Percentiles rank a stretch among this genome's conserved stretches.
Evolutionary conservation across 2,888 invertebrate species (phyloP).

Genomic region (Stenodema calcarata): DNA sequence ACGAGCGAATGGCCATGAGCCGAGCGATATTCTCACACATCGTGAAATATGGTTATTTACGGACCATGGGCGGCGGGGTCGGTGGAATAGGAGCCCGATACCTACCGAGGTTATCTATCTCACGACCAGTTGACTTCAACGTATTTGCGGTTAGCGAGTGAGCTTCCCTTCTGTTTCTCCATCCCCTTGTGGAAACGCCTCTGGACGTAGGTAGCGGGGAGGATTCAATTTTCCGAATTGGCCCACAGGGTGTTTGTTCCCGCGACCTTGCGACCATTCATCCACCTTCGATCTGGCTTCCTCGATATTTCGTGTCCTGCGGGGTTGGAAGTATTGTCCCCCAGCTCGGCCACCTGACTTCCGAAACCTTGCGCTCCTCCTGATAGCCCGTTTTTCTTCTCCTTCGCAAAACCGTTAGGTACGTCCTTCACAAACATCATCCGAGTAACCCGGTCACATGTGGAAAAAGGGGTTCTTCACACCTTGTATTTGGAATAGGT

Average conservation of each 20-base stretch:
- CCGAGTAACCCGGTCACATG: too few species aligned
- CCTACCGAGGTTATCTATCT: constrained; percentile 29
- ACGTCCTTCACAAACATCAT: too few species aligned
- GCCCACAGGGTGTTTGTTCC: constrained; percentile 43
- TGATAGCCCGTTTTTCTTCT: neutral
- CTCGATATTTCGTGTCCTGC: neutral
- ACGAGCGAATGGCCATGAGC: neutral
- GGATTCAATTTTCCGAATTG: constrained; percentile 47
- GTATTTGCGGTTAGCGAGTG: constrained; percentile 14
- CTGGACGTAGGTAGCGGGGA: neutral
- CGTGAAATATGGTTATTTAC: neutral
- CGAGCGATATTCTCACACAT: neutral
- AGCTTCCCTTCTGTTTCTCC: constrained; percentile 9
- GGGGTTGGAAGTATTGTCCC: neutral
- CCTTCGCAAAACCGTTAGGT: neutral
- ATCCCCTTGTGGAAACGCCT: neutral
- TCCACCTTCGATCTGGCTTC: neutral
- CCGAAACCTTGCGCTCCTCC: neutral
- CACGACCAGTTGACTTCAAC: constrained; percentile 30
- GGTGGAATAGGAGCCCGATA: neutral
- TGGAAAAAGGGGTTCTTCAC: too few species aligned
- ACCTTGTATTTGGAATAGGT: too few species aligned
- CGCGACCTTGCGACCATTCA: constrained; percentile 40
- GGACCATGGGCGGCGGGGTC: neutral
- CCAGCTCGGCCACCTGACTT: neutral